Percentiles rank a stretch among this genome's conserved stretches.
Conservation (phyloP, 2,797 vertebrate genomes). For the Sarcoramphus papa region DNA sequence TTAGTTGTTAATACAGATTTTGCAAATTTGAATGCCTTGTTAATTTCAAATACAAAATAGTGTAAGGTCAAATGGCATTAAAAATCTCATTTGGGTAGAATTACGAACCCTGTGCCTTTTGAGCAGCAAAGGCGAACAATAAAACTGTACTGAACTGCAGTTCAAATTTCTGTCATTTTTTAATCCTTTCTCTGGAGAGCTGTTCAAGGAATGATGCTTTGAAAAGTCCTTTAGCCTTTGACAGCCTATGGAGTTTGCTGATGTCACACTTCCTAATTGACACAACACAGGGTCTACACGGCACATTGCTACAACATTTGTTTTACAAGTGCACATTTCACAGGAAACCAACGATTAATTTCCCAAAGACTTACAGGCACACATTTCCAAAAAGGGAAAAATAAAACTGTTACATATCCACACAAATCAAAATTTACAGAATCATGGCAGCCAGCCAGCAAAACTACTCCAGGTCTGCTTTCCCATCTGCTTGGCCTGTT, state of each 20-base stretch:
- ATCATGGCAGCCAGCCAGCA: constrained; percentile 72
- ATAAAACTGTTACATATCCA: constrained; percentile 74
- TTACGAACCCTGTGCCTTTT: neutral
- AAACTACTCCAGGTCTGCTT: constrained; percentile 73
- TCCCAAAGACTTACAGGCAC: constrained; percentile 63
- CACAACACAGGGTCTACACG: constrained; percentile 28
- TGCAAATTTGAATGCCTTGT: neutral
- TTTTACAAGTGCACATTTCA: constrained; percentile 58
- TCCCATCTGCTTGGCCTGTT: constrained; percentile 76
- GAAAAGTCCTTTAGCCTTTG: constrained; percentile 31
- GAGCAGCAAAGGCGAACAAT: constrained; percentile 22
- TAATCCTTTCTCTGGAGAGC: neutral
- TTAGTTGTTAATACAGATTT: neutral
- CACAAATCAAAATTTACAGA: constrained; percentile 77
- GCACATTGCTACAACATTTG: neutral
- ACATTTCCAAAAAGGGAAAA: constrained; percentile 71
- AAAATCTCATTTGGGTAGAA: neutral
- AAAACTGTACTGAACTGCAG: neutral
- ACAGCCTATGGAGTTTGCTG: constrained; percentile 10
- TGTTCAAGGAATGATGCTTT: neutral
- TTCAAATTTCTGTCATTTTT: constrained; percentile 12
- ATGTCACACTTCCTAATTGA: constrained; percentile 57
- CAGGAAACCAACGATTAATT: constrained; percentile 69
- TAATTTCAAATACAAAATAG: constrained; percentile 1
- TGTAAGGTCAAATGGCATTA: neutral